Base-by-base conservation (phyloP, 2,888 invertebrate species). In the Limenitis camilla region DNA sequence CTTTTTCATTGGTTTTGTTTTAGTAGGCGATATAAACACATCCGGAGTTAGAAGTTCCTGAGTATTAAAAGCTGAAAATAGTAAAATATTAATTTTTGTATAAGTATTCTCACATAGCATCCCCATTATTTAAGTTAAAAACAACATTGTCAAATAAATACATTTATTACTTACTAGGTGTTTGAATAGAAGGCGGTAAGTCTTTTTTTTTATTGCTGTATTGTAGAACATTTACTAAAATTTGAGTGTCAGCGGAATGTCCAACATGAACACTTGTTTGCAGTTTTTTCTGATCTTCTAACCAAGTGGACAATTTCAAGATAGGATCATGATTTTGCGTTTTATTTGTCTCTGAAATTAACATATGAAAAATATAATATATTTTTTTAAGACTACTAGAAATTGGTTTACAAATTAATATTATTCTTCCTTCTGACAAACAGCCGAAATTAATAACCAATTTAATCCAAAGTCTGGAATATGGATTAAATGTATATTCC, bases 191-290 rank as follows among this genome's bases (percentile, higher is more conserved):
- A 7, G 71, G 60, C 1, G 86, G 80, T 6, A 48, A 29, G 46
- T 89, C 83, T 55, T 87, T 71, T 63, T 85, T 89, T 0, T 80
- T 77, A 60, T 89, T 89, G 31, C 88, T 81, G 49, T 77, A 82
- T 57, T 88, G 81, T 27, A 90, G 67, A 27, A 90, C 62, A 11
- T 81, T 74, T 5, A 80, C 71, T 10, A 90, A 68, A 41, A 87
- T 73, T 59, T 85, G 74, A 1, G 83, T 73, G 55, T 86, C 79
- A 39, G 60, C 72, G 0, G 90, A 89, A 69, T 89, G 88, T 2
- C 74, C 73, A 11, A 90, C 65, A 49, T 76, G 76, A 1, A 81
- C 71, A 7, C 79, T 80, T 52, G 77, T 77, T 58, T 90, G 89
- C 44, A 81, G 62, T 19, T 67, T 80, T 59, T 88, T 74, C 60